These are phyloP conservation scores for Hesperophylax magnus DNA, from an alignment of 1,140 invertebrate species.

Conservation along the genomic window DNA sequence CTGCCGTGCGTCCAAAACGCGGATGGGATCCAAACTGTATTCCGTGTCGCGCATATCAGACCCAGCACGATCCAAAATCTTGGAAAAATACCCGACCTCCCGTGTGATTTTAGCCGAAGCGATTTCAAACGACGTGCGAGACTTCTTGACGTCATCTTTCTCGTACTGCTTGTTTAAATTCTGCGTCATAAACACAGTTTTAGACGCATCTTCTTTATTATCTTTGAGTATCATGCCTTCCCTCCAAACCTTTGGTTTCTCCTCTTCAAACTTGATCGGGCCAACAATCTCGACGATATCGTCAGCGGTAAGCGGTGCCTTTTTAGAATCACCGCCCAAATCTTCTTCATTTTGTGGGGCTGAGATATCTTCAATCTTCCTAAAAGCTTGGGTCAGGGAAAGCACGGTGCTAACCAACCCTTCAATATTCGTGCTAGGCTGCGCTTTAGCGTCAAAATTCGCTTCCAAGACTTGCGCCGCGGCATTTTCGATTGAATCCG, in stretches of 20 bases:
- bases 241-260: slow-evolving; percentile 20
- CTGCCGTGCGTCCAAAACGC: slow-evolving; percentile 32
- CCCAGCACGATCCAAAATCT: slow-evolving; percentile 39
- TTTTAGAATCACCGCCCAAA: background rate
- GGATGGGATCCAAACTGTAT: slow-evolving; percentile 24
- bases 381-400: slow-evolving; percentile 4
- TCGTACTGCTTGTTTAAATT: slow-evolving; percentile 50
- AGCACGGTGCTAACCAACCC: slow-evolving; percentile 18
- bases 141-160: slow-evolving; percentile 30
- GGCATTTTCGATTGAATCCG: background rate
- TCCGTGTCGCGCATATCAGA: slow-evolving; percentile 46
- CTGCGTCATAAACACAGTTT: slow-evolving; percentile 51
- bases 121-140: slow-evolving; percentile 29
- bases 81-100: slow-evolving; percentile 48
- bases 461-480: slow-evolving; percentile 24
- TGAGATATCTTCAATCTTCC: slow-evolving; percentile 3
- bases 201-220: slow-evolving; percentile 31
- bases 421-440: slow-evolving; percentile 14
- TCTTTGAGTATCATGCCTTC: background rate
- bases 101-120: slow-evolving; percentile 30
- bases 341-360: background rate
- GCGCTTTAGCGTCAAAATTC: background rate
- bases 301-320: background rate
- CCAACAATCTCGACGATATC: background rate
- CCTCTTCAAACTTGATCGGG: background rate